Evolutionary conservation across 1,140 invertebrate genomes (phyloP).

Genomic region (Varroa destructor): DNA sequence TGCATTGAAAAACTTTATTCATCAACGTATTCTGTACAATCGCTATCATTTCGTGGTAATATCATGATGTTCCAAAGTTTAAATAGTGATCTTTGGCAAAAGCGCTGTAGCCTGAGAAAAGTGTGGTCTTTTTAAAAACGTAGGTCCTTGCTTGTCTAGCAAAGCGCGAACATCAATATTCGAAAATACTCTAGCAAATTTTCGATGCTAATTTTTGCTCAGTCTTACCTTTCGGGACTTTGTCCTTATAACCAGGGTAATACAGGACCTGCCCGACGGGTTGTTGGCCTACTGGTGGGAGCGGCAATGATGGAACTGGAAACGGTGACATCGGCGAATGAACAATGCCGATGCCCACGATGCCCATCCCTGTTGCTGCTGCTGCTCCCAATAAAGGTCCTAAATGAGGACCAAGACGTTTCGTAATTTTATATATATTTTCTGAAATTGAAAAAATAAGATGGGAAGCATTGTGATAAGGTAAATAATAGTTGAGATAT

Average conservation of each 20-base stretch:
- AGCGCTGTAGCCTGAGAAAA: no score
- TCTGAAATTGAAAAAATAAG: background rate
- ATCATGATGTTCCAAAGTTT: no score
- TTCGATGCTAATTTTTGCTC: background rate
- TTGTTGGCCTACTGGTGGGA: constrained; percentile 6
- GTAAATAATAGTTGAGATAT: no score
- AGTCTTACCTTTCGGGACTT: constrained; percentile 5
- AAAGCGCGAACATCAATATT: no score
- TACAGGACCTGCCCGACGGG: background rate
- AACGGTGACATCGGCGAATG: constrained; percentile 10
- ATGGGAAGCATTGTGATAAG: background rate
- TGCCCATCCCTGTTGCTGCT: constrained; percentile 2
- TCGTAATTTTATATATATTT: constrained; percentile 19
- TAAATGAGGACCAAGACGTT: constrained; percentile 20
- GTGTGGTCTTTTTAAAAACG: no score
- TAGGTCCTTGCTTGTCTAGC: no score
- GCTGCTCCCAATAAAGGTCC: constrained; percentile 4
- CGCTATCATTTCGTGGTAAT: no score
- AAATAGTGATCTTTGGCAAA: no score
- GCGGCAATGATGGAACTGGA: constrained; percentile 13
- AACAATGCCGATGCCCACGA: constrained; percentile 2
- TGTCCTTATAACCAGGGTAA: constrained; percentile 2
- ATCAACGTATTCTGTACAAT: no score
- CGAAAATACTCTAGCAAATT: no score
- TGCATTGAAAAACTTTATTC: no score